Conservation (phyloP, 2,113 vertebrate species). For the Cavia aperea region DNA sequence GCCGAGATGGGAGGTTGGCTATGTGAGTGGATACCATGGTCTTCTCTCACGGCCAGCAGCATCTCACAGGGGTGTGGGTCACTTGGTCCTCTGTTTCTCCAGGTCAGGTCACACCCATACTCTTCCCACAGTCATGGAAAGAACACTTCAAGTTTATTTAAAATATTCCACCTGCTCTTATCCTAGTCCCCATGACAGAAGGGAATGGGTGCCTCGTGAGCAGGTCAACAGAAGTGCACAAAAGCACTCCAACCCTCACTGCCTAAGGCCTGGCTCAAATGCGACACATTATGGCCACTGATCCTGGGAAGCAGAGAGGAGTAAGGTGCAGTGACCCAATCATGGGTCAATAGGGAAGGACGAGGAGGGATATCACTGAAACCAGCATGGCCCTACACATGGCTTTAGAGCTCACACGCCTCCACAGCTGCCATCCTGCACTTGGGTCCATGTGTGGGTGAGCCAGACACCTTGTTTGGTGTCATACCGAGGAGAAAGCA, state of each 20-base stretch:
- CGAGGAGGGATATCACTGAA: rapidly evolving
- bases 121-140: constrained; percentile 32
- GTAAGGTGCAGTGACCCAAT: rapidly evolving
- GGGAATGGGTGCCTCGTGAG: too few species aligned
- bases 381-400: rapidly evolving
- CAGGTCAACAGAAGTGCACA: background rate
- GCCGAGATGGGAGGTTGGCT: background rate
- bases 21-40: background rate
- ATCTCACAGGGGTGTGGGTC: background rate
- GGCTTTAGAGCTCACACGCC: rapidly evolving
- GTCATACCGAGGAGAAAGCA: rapidly evolving
- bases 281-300: rapidly evolving
- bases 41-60: background rate
- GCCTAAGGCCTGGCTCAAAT: background rate
- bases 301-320: rapidly evolving
- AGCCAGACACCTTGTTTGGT: rapidly evolving
- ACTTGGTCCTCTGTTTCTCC: background rate
- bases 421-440: too few species aligned
- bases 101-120: constrained; percentile 35
- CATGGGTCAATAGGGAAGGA: background rate
- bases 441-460: rapidly evolving
- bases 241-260: background rate
- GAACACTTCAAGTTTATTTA: constrained; percentile 49
- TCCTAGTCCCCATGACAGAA: background rate
- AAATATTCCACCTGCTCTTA: constrained; percentile 32